phyloP scores from a whole-genome alignment of 2,888 invertebrate species.

The Eumerus sabulonum region DNA sequence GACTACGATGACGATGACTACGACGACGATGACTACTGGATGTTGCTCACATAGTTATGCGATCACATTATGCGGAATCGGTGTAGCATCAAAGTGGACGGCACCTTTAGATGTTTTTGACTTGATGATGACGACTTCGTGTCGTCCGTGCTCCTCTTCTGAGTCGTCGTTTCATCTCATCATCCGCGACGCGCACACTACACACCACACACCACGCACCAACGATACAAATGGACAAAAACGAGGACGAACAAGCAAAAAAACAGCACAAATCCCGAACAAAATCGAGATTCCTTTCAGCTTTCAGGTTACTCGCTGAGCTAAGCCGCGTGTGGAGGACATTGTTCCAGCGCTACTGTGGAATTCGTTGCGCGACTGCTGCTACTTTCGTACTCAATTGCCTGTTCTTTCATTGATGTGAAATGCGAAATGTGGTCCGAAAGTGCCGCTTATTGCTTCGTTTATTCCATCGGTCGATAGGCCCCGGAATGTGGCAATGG shows the following conservation, averaged over 20 bases:
- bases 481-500: slow-evolving; percentile 59
- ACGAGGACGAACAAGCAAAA: slow-evolving; percentile 61
- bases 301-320: slow-evolving; percentile 14
- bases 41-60: slow-evolving; percentile 60
- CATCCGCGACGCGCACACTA: slow-evolving; percentile 15
- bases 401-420: slow-evolving; percentile 54
- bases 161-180: slow-evolving; percentile 37
- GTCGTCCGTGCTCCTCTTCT: slow-evolving; percentile 46
- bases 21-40: too few relatives aligned
- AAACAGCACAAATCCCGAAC: slow-evolving; percentile 69
- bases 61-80: slow-evolving; percentile 69
- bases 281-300: slow-evolving; percentile 66
- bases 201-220: too few relatives aligned
- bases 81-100: slow-evolving; percentile 70
- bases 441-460: slow-evolving; percentile 59
- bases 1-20: too few relatives aligned
- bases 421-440: slow-evolving; percentile 49
- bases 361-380: slow-evolving; percentile 55
- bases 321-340: slow-evolving; percentile 65
- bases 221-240: too few relatives aligned
- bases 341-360: slow-evolving; percentile 63
- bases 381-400: slow-evolving; percentile 48
- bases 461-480: slow-evolving; percentile 51
- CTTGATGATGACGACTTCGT: slow-evolving; percentile 70
- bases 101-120: slow-evolving; percentile 70